Percentiles rank a stretch among this genome's conserved stretches.
Conservation (phyloP, 92 coral and sea anemone species). For the Palythoa grandis region DNA sequence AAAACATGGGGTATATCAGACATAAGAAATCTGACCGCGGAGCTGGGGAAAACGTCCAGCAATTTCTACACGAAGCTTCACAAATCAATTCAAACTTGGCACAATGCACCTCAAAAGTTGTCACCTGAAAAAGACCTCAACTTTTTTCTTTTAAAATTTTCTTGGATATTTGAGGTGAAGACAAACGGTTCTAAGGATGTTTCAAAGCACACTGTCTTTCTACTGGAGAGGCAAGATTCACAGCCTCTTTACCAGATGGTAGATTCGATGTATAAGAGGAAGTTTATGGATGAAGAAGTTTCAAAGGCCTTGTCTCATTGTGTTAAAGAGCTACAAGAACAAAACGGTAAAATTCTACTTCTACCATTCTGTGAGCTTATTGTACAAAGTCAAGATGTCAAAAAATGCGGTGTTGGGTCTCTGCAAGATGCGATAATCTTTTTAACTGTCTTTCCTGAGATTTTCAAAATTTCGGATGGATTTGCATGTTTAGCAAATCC, state of each 20-base stretch:
- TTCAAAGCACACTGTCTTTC: constrained; percentile 4
- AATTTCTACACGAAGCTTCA: constrained; percentile 12
- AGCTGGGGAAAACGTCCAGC: background rate
- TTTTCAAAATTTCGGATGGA: constrained; percentile 27
- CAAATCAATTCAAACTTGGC: constrained; percentile 28
- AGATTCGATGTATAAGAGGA: background rate
- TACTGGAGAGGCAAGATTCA: constrained; percentile 35
- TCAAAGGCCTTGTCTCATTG: background rate
- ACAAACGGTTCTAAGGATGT: background rate
- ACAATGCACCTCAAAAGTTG: background rate
- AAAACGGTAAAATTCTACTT: background rate
- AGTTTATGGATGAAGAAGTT: background rate
- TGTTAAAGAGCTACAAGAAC: constrained; percentile 3
- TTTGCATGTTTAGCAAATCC: background rate
- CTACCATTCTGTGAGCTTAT: background rate
- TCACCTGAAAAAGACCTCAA: background rate
- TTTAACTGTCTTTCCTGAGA: constrained; percentile 30
- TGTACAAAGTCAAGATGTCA: background rate
- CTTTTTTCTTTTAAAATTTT: constrained; percentile 16
- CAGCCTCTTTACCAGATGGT: constrained; percentile 5
- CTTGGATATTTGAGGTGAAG: constrained; percentile 42
- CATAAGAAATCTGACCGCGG: background rate
- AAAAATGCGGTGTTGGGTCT: background rate
- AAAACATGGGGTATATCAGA: constrained; percentile 35
- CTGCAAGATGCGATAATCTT: constrained; percentile 15